Base-by-base conservation (phyloP, 2,888 invertebrate species). In the Eucera pruinosa region DNA sequence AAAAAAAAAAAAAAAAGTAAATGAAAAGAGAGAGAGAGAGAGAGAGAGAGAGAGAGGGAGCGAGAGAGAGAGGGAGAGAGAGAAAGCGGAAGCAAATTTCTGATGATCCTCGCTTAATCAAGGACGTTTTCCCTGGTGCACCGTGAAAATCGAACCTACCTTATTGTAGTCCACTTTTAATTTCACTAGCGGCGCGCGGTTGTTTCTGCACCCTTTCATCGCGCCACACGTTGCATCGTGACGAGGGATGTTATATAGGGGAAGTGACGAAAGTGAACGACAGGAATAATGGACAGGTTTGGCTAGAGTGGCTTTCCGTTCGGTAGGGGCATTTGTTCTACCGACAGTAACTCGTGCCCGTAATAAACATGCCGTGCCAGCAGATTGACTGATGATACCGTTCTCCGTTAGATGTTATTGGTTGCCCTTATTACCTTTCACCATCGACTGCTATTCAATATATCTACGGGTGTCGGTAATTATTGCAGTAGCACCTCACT, bases 281-380 rank as follows among this genome's bases (percentile, higher is more conserved):
- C 82, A 84, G 84, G 82, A 77, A 84, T 86, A 85, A 85, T 86
- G 82, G 82, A 83, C 74, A 77, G 80, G 78, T 79, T 79, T 67
- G 67, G 81, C 62, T 62, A 57, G 78, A 86, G 80, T 78, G 79
- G 81, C 81, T 85, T 84, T 60, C 65, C 78, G 76, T 71, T 78
- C 60, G 52, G 76, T 43, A 62, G 62, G 54, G 71, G 84, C 78
- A 86, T 86, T 85, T 85, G 86, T 84, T 86, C 84, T 70, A 55
- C 64, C 78, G 78, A 81, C 85, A 69, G 68, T 68, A 85, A 77
- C 83, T 71, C 69, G 78, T 74, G 71, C 77, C 67, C 73, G 84
- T 86, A 86, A 86, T 86, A 86, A 86, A 86, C 87, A 87, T 81
- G 86, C 85, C 85, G 62, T 70, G 73, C 80, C 61, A 78, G 64